Evolutionary conservation across 2,797 vertebrate species (phyloP), one percentile per base, ranked within the genome.

Genomic region (Poeciliopsis turneri): DNA sequence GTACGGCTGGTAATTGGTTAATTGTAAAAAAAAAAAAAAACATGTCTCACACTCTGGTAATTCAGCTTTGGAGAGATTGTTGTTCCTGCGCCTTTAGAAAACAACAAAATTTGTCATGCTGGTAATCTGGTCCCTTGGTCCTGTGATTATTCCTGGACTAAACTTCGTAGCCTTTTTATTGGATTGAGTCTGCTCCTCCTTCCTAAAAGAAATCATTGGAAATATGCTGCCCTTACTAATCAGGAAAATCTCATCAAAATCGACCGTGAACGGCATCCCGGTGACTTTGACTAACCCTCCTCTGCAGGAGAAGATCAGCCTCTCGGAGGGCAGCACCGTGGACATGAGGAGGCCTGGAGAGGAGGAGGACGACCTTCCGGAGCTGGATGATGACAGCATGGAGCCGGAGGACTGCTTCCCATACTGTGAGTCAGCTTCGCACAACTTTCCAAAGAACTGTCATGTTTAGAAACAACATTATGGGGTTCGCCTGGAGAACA

Each of bases 381-480:
- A 97, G 81, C 91, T 97, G 57, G 94, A 91, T 23, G 97, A 98
- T 71, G 97, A 99, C 7, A 92, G 92, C 46, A 95, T 97, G 96
- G 98, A 99, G 12, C 98, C 98, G 0, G 98, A 98, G 1, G 97
- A 98, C 46, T 99, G 98, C 87, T 97, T 99, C 88, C 97, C 98
- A 0, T 96, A 98, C 94, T 94, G 98, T 99, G 92, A 89, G 92
- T 78, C 6, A 9, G 6, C 68, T 70, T 28, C 23, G 2, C 0
- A 16, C 25, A 70, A 70, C 23, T 70, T 70, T 46, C 41, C 3
- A 18, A 46, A 28, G 39, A 46, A 45, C 23, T 7, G 41, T 43
- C 39, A 43, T 45, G 3, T 25, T 68, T 15, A 70, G 25, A 13
- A n/a, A 70, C 8, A 8, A 70, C 12, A 16, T 16, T 0, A 28